Evolutionary conservation across 2,888 invertebrate genomes (phyloP), one percentile per base, ranked within the genome.

Genomic region (Lysandra bellargus): DNA sequence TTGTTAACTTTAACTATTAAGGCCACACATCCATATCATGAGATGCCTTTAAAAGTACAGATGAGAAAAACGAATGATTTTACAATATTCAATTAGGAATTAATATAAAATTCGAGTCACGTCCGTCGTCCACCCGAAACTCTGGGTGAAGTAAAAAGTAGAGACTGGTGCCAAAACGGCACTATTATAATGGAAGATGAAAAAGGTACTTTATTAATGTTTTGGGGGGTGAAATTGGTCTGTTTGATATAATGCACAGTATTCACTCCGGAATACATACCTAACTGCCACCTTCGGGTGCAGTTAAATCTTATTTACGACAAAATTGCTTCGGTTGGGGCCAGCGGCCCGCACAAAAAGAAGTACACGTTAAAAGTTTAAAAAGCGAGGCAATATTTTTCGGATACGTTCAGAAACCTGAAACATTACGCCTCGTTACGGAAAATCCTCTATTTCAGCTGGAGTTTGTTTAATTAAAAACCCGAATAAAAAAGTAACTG

Each of bases 391-490:
- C 85, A 82, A 86, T 86, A 86, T 86, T 87, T 86, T 85, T 84
- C 84, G 82, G 83, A 83, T 83, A 83, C 82, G 81, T 82, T 81
- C 80, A 80, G 82, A 78, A 78, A 80, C 81, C 83, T 82, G 82
- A 85, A 85, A 85, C 85, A 84, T 84, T 84, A 83, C 87, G 84
- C 85, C 88, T 89, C 89, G 91, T 89, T 90, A 90, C 90, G 83
- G 85, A 87, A 90, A 91, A 90, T 87, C 88, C 88, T 87, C 87
- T 85, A 84, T 88, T 88, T 86, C 85, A 84, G 84, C 82, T 80
- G 74, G 83, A 83, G 86, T 87, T 90, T 92, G 92, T 92, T 93
- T 94, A 94, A 94, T 94, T 93, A 94, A 94, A 93, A 93, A 92
- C 89, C 88, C 88, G 90, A 91, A 93, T 93, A 93, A 93, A 93